Evolutionary conservation across 2,797 vertebrate species (phyloP).

Genomic region (Eospalax fontanierii): DNA sequence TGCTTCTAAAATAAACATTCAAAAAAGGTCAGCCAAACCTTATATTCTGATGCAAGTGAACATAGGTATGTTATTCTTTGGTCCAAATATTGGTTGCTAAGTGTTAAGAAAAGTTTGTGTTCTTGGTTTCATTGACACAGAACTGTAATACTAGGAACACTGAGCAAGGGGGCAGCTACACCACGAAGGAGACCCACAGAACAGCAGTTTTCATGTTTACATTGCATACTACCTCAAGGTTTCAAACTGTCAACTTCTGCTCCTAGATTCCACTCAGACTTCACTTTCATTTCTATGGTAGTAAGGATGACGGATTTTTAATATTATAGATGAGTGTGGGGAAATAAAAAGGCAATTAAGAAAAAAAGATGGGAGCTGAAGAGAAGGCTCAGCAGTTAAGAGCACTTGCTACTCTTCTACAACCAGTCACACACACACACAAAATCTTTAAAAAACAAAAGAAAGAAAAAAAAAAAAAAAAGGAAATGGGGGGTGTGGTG

Average conservation of each 20-base stretch:
- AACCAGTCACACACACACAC: too few relatives aligned
- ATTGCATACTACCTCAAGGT: not conserved
- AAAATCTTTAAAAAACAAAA: too few relatives aligned
- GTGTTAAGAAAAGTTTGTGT: not conserved
- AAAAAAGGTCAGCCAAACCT: constrained; percentile 38
- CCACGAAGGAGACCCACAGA: not conserved
- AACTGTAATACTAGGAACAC: accelerated
- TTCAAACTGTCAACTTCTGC: not conserved
- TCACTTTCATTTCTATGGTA: not conserved
- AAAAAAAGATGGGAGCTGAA: too few relatives aligned
- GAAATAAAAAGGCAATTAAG: not conserved
- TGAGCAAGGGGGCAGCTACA: accelerated
- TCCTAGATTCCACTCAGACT: not conserved
- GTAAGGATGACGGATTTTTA: not conserved
- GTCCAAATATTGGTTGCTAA: not conserved
- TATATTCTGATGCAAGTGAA: not conserved
- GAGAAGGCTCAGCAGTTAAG: too few relatives aligned
- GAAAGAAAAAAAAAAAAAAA: too few relatives aligned
- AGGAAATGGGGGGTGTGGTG: too few relatives aligned
- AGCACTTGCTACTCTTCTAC: too few relatives aligned
- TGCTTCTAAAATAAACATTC: constrained; percentile 92
- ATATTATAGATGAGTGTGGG: not conserved
- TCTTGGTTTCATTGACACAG: not conserved
- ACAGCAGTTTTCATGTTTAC: not conserved
- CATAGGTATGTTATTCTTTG: not conserved